phyloP scores from a whole-genome alignment of 2,797 vertebrate genomes.

The Melanotaenia maccullochi region DNA sequence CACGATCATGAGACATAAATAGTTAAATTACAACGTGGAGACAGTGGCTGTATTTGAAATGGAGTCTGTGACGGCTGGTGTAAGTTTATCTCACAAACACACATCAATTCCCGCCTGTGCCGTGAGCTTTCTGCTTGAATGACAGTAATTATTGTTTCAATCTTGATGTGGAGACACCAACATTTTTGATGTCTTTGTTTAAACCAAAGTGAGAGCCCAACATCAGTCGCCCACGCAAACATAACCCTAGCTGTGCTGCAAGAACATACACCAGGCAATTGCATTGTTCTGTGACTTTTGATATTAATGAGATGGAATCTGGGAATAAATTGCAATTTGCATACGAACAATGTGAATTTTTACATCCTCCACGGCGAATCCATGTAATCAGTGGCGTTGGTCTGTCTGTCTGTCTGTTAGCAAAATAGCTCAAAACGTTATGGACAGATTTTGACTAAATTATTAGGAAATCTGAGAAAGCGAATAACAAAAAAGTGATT shows the following conservation, averaged over 20 bases:
- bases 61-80: slow-evolving; percentile 53
- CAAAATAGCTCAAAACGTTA: too few species aligned
- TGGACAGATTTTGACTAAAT: too few species aligned
- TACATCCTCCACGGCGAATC: too few species aligned
- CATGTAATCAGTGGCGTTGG: too few species aligned
- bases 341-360: neutral
- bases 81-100: slow-evolving; percentile 57
- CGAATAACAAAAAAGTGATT: too few species aligned
- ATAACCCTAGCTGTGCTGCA: slow-evolving; percentile 17
- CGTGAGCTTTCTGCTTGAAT: slow-evolving; percentile 71
- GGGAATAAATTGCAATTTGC: slow-evolving; percentile 12
- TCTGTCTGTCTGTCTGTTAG: too few species aligned
- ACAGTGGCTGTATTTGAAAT: slow-evolving; percentile 27
- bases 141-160: slow-evolving; percentile 73
- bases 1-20: slow-evolving; percentile 12
- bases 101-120: slow-evolving; percentile 61
- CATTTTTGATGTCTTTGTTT: slow-evolving; percentile 72
- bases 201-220: slow-evolving; percentile 43
- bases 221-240: slow-evolving; percentile 38
- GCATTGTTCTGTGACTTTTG: slow-evolving; percentile 9
- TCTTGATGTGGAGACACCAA: slow-evolving; percentile 58
- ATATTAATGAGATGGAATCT: slow-evolving; percentile 4
- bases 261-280: slow-evolving; percentile 1
- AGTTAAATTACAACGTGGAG: slow-evolving; percentile 19
- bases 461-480: too few species aligned